Evolutionary conservation across 2,113 vertebrate species (phyloP), one percentile per base, ranked within the genome.

Genomic region (Chinchilla lanigera): DNA sequence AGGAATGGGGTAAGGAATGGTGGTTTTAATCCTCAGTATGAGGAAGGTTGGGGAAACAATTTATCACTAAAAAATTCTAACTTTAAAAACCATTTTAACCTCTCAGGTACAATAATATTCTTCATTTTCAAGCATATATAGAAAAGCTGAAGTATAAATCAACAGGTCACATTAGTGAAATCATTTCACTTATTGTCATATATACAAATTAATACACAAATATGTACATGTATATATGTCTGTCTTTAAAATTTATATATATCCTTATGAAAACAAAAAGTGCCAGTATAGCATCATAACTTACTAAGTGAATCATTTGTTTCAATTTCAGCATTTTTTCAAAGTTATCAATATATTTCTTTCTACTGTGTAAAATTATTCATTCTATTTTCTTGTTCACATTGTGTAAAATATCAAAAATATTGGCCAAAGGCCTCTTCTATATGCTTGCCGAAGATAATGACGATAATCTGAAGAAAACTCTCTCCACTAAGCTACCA

Each of bases 281-380:
- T 35, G 41, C 14, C 30, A 10, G 7, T 13, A 19, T 58, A 67
- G 3, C 13, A 44, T 83, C 13, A 84, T 54, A 52, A 88, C 28
- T 95, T 96, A 82, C 14, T 86, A 86, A 9, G 71, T 63, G 38
- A 2, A 73, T 60, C 11, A 90, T 75, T 89, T 93, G 26, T 86
- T 93, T 81, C 26, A 81, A 65, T 0, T 13, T 14, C 41, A 60
- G 11, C 56, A 81, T 86, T 95, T 90, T 11, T 16, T 26, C 20
- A 81, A 81, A 44, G n/a, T 73, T 50, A 17, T 30, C n/a, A 86
- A 78, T n/a, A 90, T 35, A 81, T 60, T 80, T 78, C 3, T 80
- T 86, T 95, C 24, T 81, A 81, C 28, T 63, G 4, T 41, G 6
- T 47, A 63, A n/a, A 75, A 67, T 13, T 90, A 26, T 44, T 86